Conservation (phyloP, 2,888 invertebrate species). For the Xestia rhomboidea region DNA sequence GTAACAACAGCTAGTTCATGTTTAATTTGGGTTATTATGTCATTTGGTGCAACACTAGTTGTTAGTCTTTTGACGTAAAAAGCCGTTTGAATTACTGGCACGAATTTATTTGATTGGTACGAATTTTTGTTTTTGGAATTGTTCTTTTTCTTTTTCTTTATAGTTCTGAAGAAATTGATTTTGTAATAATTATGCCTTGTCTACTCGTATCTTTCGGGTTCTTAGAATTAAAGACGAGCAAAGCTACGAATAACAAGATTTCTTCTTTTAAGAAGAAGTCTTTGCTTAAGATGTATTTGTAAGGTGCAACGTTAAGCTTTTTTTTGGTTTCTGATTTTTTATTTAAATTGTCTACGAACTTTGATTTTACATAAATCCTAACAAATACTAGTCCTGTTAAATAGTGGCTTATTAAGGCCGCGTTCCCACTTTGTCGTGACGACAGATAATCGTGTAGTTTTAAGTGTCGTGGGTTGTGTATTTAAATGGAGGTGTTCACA, state of each 20-base stretch:
- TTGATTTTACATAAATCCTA: neutral
- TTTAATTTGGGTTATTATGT: slow-evolving; percentile 89
- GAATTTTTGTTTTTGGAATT: slow-evolving; percentile 14
- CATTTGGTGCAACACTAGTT: slow-evolving; percentile 74
- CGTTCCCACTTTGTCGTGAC: no score
- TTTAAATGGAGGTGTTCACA: no score
- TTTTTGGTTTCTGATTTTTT: neutral
- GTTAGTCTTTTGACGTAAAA: slow-evolving; percentile 65
- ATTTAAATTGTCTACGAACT: neutral
- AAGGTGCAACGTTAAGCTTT: neutral
- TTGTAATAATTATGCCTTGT: neutral
- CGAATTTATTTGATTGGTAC: slow-evolving; percentile 32
- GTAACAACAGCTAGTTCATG: slow-evolving; percentile 83
- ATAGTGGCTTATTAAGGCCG: neutral
- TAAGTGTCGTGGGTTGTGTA: no score
- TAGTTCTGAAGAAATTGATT: neutral
- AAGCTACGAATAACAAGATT: neutral
- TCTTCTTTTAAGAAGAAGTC: neutral
- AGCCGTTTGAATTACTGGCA: slow-evolving; percentile 41
- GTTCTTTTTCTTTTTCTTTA: slow-evolving; percentile 11
- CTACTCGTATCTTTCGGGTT: neutral
- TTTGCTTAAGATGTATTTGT: neutral
- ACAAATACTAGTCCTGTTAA: neutral
- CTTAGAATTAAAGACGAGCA: neutral
- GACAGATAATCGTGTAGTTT: no score